phyloP scores from a whole-genome alignment of 2,113 vertebrate genomes.

The Picathartes gymnocephalus region DNA sequence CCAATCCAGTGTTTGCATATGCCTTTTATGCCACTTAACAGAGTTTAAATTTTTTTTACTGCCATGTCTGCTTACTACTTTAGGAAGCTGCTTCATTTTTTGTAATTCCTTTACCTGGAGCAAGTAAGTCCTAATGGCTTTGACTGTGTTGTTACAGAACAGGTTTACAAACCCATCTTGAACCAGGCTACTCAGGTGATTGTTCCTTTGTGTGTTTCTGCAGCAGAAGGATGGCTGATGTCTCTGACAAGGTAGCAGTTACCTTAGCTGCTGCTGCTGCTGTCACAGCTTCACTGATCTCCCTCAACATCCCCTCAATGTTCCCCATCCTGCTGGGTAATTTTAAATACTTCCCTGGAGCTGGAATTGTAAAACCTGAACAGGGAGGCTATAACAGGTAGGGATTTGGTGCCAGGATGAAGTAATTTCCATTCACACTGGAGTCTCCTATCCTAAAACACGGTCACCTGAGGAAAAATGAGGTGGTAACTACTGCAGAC shows the following conservation, averaged over 20 bases:
- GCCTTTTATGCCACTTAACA: not conserved
- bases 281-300: not conserved
- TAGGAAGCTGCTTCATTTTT: not conserved
- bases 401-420: not conserved
- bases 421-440: not conserved
- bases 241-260: not conserved
- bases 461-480: not conserved
- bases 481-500: not conserved
- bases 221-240: not conserved
- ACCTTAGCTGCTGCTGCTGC: not conserved
- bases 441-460: not conserved
- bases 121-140: not conserved
- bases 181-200: not conserved
- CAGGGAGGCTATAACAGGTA: not conserved
- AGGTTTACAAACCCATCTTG: not conserved
- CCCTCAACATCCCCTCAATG: rapidly evolving
- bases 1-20: not conserved
- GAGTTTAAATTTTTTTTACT: not conserved
- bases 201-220: not conserved
- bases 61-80: not conserved
- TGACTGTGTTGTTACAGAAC: not conserved
- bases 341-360: not conserved
- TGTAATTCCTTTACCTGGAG: not conserved
- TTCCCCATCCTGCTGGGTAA: not conserved
- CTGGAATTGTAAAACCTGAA: not conserved